Evolutionary conservation across 2,888 invertebrate species (phyloP).

Genomic region (Nezara viridula): DNA sequence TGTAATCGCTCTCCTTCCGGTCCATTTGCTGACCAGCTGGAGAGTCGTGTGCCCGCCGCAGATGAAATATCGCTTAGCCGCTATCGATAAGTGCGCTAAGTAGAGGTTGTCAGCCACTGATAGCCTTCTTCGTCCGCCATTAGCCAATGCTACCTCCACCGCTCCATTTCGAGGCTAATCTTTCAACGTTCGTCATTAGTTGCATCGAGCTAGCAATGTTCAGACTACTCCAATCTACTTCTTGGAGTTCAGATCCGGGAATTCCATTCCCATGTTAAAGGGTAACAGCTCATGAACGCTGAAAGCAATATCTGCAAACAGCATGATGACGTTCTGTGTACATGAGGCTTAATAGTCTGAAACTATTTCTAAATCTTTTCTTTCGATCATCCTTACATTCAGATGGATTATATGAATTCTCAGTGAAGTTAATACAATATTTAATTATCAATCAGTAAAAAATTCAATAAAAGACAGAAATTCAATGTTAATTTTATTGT

Average conservation of each 20-base stretch:
- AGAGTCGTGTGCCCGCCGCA: neutral
- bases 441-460: no score
- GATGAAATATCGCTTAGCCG: neutral
- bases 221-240: neutral
- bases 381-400: no score
- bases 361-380: no score
- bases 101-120: neutral
- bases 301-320: no score
- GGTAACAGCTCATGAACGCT: neutral
- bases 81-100: neutral
- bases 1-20: neutral
- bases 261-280: neutral
- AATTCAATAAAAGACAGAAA: no score
- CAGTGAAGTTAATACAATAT: no score
- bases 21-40: neutral
- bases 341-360: no score
- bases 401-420: no score
- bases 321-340: no score
- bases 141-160: neutral
- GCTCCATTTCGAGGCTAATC: neutral
- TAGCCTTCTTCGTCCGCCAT: neutral
- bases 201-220: neutral
- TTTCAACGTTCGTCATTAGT: neutral
- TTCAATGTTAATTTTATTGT: no score
- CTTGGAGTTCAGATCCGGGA: neutral